Conservation (phyloP, 2,797 vertebrate genomes). For the Pteropus rufus region DNA sequence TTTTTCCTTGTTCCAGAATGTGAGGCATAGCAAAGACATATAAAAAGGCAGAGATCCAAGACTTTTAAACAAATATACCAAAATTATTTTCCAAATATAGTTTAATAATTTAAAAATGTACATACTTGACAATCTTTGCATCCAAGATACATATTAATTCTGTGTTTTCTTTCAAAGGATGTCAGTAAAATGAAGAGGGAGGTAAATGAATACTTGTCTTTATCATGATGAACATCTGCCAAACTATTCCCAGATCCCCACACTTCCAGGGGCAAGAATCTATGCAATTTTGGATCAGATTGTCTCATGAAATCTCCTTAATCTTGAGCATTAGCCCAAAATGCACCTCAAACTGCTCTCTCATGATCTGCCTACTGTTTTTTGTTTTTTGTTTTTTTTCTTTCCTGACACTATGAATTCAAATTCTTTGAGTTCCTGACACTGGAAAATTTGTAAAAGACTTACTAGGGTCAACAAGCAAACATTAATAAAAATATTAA, state of each 20-base stretch:
- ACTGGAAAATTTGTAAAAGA: not conserved
- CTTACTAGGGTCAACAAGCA: not conserved
- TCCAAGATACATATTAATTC: slow-evolving; percentile 32
- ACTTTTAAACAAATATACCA: not conserved
- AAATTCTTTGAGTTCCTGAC: not conserved
- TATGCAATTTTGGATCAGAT: not conserved
- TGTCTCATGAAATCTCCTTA: not conserved
- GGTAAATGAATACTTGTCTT: slow-evolving; percentile 28
- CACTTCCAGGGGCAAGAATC: slow-evolving; percentile 23
- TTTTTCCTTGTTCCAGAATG: slow-evolving; percentile 33
- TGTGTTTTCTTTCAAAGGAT: slow-evolving; percentile 46
- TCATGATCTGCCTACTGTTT: not conserved
- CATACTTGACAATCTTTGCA: slow-evolving; percentile 3
- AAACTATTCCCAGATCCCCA: slow-evolving; percentile 18
- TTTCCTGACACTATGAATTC: not conserved
- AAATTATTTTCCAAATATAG: not conserved
- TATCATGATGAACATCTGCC: not conserved
- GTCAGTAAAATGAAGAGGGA: slow-evolving; percentile 27
- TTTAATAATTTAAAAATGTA: not conserved
- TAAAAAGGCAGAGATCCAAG: slow-evolving; percentile 10
- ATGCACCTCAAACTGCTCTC: not conserved
- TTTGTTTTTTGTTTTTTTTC: not conserved
- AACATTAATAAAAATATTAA: not conserved
- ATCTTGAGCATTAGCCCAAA: not conserved
- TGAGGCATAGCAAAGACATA: not conserved